Percentiles rank a stretch among this genome's conserved stretches.
Evolutionary conservation across 2,888 invertebrate genomes (phyloP).

Genomic region (Monoplex corrugatus): DNA sequence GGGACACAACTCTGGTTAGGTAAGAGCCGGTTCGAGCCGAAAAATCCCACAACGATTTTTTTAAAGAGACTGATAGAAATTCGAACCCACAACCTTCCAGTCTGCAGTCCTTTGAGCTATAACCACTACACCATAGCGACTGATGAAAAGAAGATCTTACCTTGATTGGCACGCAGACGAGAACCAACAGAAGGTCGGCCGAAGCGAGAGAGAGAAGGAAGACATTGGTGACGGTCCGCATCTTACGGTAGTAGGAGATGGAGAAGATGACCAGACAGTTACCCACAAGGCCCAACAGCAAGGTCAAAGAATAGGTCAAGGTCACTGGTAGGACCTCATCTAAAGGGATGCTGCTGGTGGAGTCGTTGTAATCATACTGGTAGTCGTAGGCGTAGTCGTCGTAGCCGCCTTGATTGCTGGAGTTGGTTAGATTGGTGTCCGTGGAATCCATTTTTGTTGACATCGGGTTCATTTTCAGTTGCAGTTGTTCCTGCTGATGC

Average conservation of each 20-base stretch:
- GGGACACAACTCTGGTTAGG: too few species aligned
- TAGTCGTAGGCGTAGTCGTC: slow-evolving; percentile 72
- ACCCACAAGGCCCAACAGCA: slow-evolving; percentile 85
- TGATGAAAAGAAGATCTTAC: slow-evolving; percentile 81
- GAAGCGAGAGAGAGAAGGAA: slow-evolving; percentile 87
- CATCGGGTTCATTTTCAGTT: not conserved
- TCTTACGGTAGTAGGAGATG: slow-evolving; percentile 83
- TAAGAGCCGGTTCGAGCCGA: too few species aligned
- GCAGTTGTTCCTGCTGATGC: not conserved
- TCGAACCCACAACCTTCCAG: too few species aligned
- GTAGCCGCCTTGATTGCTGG: not conserved
- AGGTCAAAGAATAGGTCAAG: slow-evolving; percentile 85
- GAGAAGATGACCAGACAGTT: slow-evolving; percentile 84
- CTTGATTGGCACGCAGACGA: slow-evolving; percentile 88
- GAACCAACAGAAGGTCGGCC: slow-evolving; percentile 87
- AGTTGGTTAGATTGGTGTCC: not conserved
- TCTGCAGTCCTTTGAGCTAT: too few species aligned
- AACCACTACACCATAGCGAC: too few species aligned
- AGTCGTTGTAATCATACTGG: slow-evolving; percentile 83
- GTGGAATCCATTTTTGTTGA: not conserved
- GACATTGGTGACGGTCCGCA: slow-evolving; percentile 86
- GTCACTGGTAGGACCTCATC: slow-evolving; percentile 84
- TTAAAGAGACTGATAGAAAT: too few species aligned
- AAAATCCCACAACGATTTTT: too few species aligned
- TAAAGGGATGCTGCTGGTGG: slow-evolving; percentile 81